Conservation (phyloP, 2,888 invertebrate species). For the Sympetrum striolatum region DNA sequence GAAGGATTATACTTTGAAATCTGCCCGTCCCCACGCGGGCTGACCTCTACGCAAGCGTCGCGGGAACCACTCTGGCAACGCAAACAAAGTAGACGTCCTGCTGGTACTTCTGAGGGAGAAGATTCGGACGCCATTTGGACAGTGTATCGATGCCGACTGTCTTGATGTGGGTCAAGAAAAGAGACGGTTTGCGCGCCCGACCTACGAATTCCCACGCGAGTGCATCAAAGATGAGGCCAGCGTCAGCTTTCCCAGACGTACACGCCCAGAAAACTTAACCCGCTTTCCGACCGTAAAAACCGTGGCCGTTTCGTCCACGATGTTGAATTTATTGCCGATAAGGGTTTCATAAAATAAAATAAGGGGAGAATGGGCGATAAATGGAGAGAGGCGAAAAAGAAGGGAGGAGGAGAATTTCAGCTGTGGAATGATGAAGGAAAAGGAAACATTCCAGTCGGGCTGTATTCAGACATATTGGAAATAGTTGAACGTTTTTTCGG, state of each 20-base stretch:
- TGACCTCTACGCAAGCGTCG: neutral
- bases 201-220: neutral
- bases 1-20: neutral
- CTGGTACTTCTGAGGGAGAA: neutral
- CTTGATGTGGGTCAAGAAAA: neutral
- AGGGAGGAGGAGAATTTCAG: too few species aligned
- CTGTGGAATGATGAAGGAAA: too few species aligned
- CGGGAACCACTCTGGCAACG: neutral
- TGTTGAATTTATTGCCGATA: neutral
- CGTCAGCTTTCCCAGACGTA: neutral
- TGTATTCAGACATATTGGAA: too few species aligned
- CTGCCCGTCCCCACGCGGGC: neutral
- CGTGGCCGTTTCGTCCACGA: neutral
- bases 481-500: too few species aligned
- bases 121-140: neutral
- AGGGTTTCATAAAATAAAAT: neutral
- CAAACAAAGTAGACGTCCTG: neutral
- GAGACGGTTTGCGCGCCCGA: neutral
- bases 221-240: neutral
- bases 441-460: too few species aligned
- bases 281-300: neutral
- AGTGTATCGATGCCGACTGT: neutral
- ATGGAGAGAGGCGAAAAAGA: too few species aligned
- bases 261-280: neutral
- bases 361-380: neutral